These are phyloP conservation scores for Hoplostethus atlanticus DNA, from an alignment of 2,797 vertebrate species.

Conservation along the genomic window DNA sequence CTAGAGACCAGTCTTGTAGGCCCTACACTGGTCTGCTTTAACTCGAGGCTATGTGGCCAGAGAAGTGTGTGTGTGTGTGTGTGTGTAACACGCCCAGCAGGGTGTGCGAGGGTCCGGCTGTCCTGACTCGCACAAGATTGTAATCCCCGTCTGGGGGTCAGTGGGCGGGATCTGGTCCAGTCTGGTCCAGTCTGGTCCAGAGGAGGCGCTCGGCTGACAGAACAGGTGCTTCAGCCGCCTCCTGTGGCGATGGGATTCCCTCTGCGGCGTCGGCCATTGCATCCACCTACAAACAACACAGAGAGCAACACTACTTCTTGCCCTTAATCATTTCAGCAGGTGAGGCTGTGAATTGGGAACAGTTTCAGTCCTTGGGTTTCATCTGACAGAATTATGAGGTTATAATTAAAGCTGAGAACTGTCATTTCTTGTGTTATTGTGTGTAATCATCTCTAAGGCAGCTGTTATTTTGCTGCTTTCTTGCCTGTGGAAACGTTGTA, in stretches of 20 bases:
- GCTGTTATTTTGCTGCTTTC: conserved; percentile 25
- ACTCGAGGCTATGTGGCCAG: background rate
- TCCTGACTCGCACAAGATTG: conserved; percentile 58
- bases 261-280: conserved; percentile 15
- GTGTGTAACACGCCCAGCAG: conserved; percentile 52
- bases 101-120: conserved; percentile 57
- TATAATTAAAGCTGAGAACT: conserved; percentile 41
- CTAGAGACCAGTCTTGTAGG: background rate
- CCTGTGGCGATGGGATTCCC: conserved; percentile 65
- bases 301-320: background rate
- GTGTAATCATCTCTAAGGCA: conserved; percentile 23
- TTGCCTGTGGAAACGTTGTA: conserved; percentile 42
- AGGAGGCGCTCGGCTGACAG: conserved; percentile 45
- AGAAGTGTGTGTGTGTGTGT: conserved; percentile 5
- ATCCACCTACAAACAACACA: background rate
- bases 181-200: conserved; percentile 68
- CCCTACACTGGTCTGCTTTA: background rate
- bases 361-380: conserved; percentile 15
- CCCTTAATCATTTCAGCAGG: conserved; percentile 33
- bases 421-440: conserved; percentile 16
- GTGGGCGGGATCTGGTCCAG: conserved; percentile 52
- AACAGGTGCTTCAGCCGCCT: conserved; percentile 74
- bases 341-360: conserved; percentile 34
- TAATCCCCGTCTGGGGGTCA: conserved; percentile 64
- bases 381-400: conserved; percentile 26